Base-by-base conservation (phyloP, 2,113 vertebrate genomes). In the Girardinichthys multiradiatus region DNA sequence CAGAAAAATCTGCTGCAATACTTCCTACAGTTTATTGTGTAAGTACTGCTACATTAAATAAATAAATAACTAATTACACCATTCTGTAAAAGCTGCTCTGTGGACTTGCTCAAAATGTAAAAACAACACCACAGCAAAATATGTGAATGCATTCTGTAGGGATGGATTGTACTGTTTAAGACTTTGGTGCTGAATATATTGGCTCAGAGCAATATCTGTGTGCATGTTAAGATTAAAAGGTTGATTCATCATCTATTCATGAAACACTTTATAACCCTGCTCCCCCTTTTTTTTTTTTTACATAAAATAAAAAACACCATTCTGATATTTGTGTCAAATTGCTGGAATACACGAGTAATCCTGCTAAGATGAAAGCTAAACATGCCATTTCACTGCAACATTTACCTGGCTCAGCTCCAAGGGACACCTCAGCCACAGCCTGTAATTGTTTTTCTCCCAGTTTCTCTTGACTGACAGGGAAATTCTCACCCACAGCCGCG, bases 401-500 rank as follows among this genome's bases (percentile, higher is more conserved):
- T 70, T 48, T 70, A 17, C 10, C 42, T 39, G 14, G n/a, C 19
- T 39, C 24, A 14, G 5, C 30, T 24, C 35, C 15, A 26, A 19
- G 24, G 30, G 42, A 54, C 27, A 24, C 64, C 21, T 63, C 57
- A 11, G 5, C 26, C n/a, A 48, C 68, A 12, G 28, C 17, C 39
- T 60, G 62, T n/a, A 54, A 26, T 65, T 24, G 14, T 42, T 21
- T 54, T n/a, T 33, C 39, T 13, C 14, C 26, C 35, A 48, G 30
- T 8, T 29, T 24, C 48, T 54, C 37, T 26, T 78, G 48, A 81
- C 6, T 26, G 48, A 66, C 63, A 30, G 64, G 0, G 35, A 70
- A 4, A 61, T 42, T 48, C 39, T 17, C 62, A 58, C 57, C 30
- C 66, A 31, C 65, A 75, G 73, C 70, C 27, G 72, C 31, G 45